These are phyloP conservation scores for Lota lota DNA, from an alignment of 2,113 vertebrate genomes.

Conservation along the genomic window DNA sequence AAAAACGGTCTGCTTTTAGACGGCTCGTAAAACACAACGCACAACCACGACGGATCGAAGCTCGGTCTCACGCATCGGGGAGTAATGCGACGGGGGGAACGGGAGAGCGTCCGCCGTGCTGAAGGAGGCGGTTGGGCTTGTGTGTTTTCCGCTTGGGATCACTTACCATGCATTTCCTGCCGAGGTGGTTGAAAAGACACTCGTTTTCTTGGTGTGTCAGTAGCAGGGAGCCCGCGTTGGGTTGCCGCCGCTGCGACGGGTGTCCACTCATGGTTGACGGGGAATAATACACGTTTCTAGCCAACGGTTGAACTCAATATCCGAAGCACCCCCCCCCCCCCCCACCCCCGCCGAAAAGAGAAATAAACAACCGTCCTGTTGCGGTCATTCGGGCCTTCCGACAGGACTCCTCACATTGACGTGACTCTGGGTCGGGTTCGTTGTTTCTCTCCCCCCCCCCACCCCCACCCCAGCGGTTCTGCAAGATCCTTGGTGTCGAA, in stretches of 20 bases:
- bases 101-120: no score
- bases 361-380: constrained; percentile 59
- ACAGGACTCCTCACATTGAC: constrained; percentile 43
- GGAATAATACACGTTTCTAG: constrained; percentile 27
- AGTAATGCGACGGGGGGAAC: no score
- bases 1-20: no score
- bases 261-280: constrained; percentile 80
- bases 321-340: not conserved
- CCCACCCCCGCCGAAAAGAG: constrained; percentile 25
- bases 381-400: constrained; percentile 65
- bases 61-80: no score
- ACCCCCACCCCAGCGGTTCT: not conserved
- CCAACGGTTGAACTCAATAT: no score
- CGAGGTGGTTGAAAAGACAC: constrained; percentile 82
- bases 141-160: constrained; percentile 4
- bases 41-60: no score
- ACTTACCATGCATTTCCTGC: constrained; percentile 95
- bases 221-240: constrained; percentile 79
- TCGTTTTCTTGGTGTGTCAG: constrained; percentile 89
- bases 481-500: no score
- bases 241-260: constrained; percentile 75
- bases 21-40: no score
- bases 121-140: not conserved
- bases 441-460: not conserved
- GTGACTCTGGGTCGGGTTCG: constrained; percentile 2